Conservation (phyloP, 2,797 vertebrate species). For the Buceros bicornis region DNA sequence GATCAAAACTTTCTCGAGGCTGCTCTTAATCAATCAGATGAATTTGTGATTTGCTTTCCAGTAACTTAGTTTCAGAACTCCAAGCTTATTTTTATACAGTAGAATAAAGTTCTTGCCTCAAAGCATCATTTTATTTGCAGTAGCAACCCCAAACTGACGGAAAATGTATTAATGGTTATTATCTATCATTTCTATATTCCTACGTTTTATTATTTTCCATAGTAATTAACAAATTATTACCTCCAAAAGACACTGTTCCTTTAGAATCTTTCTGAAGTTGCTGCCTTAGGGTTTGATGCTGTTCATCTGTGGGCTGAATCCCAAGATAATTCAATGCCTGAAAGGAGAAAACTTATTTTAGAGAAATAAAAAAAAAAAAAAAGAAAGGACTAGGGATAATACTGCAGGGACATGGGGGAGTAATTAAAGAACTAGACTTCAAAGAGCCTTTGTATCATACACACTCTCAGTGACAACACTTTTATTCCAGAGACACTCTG, state of each 20-base stretch:
- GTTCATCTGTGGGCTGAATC: constrained; percentile 85
- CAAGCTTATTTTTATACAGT: not conserved
- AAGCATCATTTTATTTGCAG: not conserved
- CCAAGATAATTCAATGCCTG: constrained; percentile 87
- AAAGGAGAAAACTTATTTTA: constrained; percentile 34
- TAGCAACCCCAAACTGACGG: not conserved
- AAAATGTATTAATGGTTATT: not conserved
- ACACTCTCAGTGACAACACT: constrained; percentile 40
- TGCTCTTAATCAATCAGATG: not conserved
- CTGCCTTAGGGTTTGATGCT: constrained; percentile 85
- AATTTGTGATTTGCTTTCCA: not conserved
- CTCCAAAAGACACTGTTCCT: constrained; percentile 88
- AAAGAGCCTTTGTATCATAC: constrained; percentile 52
- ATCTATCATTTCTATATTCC: not conserved
- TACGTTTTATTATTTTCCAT: not conserved
- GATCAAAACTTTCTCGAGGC: not conserved
- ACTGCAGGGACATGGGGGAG: constrained; percentile 37
- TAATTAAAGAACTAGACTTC: constrained; percentile 59
- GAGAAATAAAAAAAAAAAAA: not conserved
- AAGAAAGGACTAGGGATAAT: constrained; percentile 30
- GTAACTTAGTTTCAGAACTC: not conserved
- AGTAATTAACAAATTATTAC: constrained; percentile 77
- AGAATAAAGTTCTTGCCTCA: not conserved
- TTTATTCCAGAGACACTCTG: constrained; percentile 37
- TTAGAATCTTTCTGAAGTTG: constrained; percentile 83